Evolutionary conservation across 2,113 vertebrate species (phyloP).

Genomic region (Sander vitreus): DNA sequence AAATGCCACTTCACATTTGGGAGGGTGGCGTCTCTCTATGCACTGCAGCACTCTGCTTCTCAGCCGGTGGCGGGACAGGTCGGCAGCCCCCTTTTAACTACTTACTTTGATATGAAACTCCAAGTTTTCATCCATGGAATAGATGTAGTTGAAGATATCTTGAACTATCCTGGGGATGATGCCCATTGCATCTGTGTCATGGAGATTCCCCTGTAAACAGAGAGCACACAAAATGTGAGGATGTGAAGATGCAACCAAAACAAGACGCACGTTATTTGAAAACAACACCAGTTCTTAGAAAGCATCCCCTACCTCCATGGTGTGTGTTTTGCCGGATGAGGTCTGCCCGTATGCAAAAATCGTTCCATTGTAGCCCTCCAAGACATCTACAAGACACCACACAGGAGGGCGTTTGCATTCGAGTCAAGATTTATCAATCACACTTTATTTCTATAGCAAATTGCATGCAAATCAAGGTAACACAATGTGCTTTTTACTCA

Average conservation of each 20-base stretch:
- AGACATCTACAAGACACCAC: constrained; percentile 88
- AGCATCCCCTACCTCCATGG: constrained; percentile 92
- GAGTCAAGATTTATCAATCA: neutral
- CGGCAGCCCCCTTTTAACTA: neutral
- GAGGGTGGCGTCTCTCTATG: neutral
- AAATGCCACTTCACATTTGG: neutral
- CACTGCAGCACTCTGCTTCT: neutral
- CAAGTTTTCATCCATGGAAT: constrained; percentile 96
- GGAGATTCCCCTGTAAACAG: constrained; percentile 89
- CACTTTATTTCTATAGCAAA: no score
- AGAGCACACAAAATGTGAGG: neutral
- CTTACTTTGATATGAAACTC: constrained; percentile 95
- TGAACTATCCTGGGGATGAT: constrained; percentile 96
- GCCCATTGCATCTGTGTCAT: constrained; percentile 93
- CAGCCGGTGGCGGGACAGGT: no score
- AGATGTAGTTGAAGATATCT: constrained; percentile 97
- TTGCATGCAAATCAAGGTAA: no score
- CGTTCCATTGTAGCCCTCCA: constrained; percentile 97
- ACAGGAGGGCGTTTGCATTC: neutral
- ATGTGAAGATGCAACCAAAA: neutral
- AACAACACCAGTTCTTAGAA: neutral
- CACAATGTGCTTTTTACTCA: no score
- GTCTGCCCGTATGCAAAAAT: constrained; percentile 99
- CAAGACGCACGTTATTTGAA: neutral
- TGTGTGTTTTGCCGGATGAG: constrained; percentile 98